A percentile compares a stretch with the other conserved stretches of the same genome.
phyloP scores from a whole-genome alignment of 2,797 vertebrate genomes.

The Onychomys leucogaster region DNA sequence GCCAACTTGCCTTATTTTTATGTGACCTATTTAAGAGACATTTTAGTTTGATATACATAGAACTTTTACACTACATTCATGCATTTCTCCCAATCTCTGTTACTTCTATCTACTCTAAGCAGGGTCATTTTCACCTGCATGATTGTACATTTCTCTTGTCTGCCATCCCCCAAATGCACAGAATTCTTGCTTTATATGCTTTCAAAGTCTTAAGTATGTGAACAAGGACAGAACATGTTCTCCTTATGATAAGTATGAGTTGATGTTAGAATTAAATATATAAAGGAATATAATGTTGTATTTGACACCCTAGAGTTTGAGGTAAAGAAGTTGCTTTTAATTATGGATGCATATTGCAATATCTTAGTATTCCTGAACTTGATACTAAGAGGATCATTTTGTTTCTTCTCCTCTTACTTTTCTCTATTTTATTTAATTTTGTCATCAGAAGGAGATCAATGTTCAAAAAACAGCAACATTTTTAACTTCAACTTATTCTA shows the following conservation, averaged over 20 bases:
- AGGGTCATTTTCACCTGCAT: background rate
- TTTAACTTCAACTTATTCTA: background rate
- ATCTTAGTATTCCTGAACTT: background rate
- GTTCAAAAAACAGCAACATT: background rate
- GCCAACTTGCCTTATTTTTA: background rate
- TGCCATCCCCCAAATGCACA: background rate
- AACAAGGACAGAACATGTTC: background rate
- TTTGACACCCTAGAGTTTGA: background rate
- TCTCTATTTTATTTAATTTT: background rate
- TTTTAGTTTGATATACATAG: background rate
- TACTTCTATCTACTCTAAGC: background rate
- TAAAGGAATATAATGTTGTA: background rate
- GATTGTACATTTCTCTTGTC: background rate
- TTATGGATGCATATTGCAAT: background rate
- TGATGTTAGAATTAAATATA: background rate
- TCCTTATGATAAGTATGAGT: background rate
- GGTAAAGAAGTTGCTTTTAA: background rate
- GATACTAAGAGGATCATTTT: background rate
- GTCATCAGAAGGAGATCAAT: background rate
- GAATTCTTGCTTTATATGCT: background rate
- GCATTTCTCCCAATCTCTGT: background rate
- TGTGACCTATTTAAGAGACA: background rate
- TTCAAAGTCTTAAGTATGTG: background rate
- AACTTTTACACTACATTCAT: background rate
- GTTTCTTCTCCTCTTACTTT: background rate